A percentile compares a stretch with the other conserved stretches of the same genome.
Evolutionary conservation across 2,113 vertebrate species (phyloP).

Genomic region (Ivindomyrus marchei): DNA sequence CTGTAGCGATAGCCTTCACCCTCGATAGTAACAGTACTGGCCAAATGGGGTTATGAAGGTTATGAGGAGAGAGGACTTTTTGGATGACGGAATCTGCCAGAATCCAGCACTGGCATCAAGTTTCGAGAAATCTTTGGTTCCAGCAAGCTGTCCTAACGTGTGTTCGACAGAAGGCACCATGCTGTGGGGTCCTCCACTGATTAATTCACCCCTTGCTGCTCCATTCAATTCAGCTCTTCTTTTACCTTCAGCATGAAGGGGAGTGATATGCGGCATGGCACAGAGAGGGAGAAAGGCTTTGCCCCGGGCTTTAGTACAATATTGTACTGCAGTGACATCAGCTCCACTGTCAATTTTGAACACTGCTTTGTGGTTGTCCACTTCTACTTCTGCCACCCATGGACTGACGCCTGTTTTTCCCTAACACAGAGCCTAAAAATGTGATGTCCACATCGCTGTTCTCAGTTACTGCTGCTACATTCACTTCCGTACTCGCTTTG

Average conservation of each 20-base stretch:
- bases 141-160: neutral
- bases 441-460: neutral
- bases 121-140: neutral
- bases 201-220: neutral
- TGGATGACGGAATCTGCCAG: constrained; percentile 3
- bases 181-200: neutral
- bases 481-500: neutral
- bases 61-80: neutral
- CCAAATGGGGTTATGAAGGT: constrained; percentile 17
- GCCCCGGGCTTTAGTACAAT: neutral
- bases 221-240: neutral
- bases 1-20: no score
- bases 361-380: neutral
- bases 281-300: neutral
- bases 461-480: neutral
- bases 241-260: neutral
- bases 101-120: constrained; percentile 7
- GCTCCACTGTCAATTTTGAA: neutral
- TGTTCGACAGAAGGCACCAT: neutral
- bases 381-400: neutral
- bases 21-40: constrained; percentile 9
- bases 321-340: neutral
- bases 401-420: neutral
- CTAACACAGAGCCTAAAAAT: neutral
- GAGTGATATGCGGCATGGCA: neutral